These are phyloP conservation scores for Sphaerodactylus townsendi DNA, from an alignment of 2,113 vertebrate species.

Conservation along the genomic window DNA sequence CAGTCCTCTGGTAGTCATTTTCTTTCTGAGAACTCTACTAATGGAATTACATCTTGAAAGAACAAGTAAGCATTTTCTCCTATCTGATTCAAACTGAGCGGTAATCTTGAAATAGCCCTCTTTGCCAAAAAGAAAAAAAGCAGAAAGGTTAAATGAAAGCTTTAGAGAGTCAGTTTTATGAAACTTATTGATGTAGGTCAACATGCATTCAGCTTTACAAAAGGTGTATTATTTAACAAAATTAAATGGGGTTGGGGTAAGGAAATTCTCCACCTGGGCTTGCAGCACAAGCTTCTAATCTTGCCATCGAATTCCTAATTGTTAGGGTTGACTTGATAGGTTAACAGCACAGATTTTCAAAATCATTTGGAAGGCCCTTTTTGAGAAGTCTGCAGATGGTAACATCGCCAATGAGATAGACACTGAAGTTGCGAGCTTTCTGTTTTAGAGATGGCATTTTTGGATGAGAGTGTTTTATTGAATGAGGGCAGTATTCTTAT, in stretches of 20 bases:
- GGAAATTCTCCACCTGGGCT: neutral
- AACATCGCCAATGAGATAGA: neutral
- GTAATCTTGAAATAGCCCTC: slow-evolving; percentile 20
- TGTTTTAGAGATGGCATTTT: neutral
- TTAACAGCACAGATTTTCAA: slow-evolving; percentile 9
- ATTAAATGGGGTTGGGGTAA: neutral
- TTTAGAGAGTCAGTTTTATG: neutral
- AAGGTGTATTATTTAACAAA: neutral
- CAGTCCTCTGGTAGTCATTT: slow-evolving; percentile 10
- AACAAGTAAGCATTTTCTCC: slow-evolving; percentile 40
- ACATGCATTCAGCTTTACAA: neutral
- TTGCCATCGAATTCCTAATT: neutral
- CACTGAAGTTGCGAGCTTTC: slow-evolving; percentile 22
- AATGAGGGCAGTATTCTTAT: neutral
- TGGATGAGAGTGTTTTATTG: too few relatives aligned
- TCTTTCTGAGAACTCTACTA: slow-evolving; percentile 25
- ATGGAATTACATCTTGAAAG: slow-evolving; percentile 29
- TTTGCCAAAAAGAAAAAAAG: slow-evolving; percentile 18
- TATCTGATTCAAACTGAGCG: slow-evolving; percentile 15
- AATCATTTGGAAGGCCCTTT: neutral
- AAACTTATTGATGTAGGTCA: neutral
- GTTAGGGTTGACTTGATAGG: neutral
- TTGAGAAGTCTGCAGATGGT: neutral
- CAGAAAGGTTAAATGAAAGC: slow-evolving; percentile 16
- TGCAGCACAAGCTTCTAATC: neutral